Percentiles rank a stretch among this genome's conserved stretches.
Conservation (phyloP, 2,797 vertebrate genomes). For the Acanthopagrus latus region DNA sequence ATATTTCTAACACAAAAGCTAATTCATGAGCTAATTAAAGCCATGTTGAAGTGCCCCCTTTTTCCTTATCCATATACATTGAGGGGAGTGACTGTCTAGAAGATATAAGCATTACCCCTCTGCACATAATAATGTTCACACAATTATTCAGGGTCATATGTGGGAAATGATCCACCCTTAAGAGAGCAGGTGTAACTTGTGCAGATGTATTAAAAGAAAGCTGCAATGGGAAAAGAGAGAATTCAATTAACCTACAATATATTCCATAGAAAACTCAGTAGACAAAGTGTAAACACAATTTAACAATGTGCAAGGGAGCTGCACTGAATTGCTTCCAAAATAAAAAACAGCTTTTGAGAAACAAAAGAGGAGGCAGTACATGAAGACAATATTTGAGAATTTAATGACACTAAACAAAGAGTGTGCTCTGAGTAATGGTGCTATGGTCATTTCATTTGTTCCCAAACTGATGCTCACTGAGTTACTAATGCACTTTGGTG, state of each 20-base stretch:
- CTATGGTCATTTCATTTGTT: background rate
- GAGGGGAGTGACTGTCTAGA: background rate
- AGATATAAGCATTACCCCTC: background rate
- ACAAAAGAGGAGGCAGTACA: conserved; percentile 9
- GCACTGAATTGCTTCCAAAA: background rate
- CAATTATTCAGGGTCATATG: background rate
- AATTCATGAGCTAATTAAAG: background rate
- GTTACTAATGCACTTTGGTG: background rate
- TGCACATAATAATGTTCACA: conserved; percentile 28
- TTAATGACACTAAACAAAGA: conserved; percentile 2
- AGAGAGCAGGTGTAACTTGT: conserved; percentile 17
- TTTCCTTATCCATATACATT: conserved; percentile 15
- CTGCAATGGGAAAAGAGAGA: background rate
- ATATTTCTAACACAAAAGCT: background rate
- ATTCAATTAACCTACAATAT: conserved; percentile 21
- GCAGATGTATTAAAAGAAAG: background rate
- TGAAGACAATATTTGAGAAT: conserved; percentile 8
- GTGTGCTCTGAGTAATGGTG: background rate
- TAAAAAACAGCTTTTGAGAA: conserved; percentile 18
- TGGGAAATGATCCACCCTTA: conserved; percentile 23
- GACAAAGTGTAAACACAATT: background rate
- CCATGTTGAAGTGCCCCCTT: background rate
- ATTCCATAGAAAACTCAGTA: conserved; percentile 1
- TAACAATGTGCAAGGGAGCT: background rate
- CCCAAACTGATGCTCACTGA: conserved; percentile 6